Percentiles rank a stretch among this genome's conserved stretches.
Conservation (phyloP, 2,888 invertebrate genomes). For the Scaptomyza tumidula region DNA sequence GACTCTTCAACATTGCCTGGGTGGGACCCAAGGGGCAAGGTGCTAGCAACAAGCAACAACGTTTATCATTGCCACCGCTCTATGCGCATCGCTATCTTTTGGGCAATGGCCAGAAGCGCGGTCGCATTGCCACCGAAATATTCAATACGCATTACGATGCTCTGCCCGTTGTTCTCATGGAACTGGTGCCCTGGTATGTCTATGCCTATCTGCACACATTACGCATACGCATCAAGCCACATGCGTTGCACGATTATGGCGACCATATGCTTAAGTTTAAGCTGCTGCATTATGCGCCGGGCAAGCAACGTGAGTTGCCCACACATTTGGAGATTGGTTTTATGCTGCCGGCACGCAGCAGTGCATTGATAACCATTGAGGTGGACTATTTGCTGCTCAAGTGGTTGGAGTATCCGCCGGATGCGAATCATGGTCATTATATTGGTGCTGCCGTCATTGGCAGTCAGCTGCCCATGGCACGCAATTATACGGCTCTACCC, state of each 20-base stretch:
- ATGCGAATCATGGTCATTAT: constrained; percentile 99
- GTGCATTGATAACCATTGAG: constrained; percentile 92
- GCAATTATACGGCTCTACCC: constrained; percentile 92
- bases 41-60: constrained; percentile 9
- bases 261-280: constrained; percentile 85
- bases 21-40: constrained; percentile 43
- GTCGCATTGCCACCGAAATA: constrained; percentile 94
- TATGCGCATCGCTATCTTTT: constrained; percentile 92
- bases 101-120: constrained; percentile 96
- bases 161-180: constrained; percentile 92
- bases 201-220: constrained; percentile 96
- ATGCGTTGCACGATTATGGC: constrained; percentile 44
- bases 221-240: constrained; percentile 54
- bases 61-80: constrained; percentile 87
- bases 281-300: constrained; percentile 88
- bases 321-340: constrained; percentile 95
- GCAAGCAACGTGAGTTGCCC: constrained; percentile 92
- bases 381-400: constrained; percentile 98
- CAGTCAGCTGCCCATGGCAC: constrained; percentile 90
- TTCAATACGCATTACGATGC: constrained; percentile 91
- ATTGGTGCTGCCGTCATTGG: constrained; percentile 94
- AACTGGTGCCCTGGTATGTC: constrained; percentile 96
- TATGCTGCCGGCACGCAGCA: constrained; percentile 91
- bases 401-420: constrained; percentile 99
- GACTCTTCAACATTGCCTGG: constrained; percentile 89